phyloP scores from a whole-genome alignment of 2,113 vertebrate species.

The Lepus americanus region DNA sequence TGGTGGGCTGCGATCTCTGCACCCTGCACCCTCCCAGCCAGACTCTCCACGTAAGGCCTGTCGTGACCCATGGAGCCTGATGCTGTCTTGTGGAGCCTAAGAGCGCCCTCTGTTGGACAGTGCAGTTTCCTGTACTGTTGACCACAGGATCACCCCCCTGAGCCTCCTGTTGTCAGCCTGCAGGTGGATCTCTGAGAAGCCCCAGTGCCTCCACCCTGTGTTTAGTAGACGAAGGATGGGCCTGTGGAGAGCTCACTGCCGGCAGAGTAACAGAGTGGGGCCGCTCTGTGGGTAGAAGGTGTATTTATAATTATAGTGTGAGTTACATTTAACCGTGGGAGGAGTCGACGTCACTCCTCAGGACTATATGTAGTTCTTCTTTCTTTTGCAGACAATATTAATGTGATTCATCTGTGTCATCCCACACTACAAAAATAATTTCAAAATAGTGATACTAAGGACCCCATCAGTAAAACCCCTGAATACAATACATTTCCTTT shows the following conservation, averaged over 20 bases:
- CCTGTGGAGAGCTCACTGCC: neutral
- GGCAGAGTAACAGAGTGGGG: neutral
- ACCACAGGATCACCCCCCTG: no score
- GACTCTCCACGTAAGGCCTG: accelerated
- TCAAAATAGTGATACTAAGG: neutral
- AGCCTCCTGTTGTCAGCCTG: neutral
- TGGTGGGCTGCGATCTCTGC: accelerated
- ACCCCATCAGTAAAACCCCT: neutral
- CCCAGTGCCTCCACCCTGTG: neutral
- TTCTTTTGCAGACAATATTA: neutral
- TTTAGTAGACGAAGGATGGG: neutral
- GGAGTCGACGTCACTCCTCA: neutral
- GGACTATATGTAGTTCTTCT: neutral
- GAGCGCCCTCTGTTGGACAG: no score
- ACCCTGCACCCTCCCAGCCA: no score
- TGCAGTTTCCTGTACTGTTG: neutral
- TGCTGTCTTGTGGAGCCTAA: neutral
- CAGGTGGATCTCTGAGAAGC: neutral
- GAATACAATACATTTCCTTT: neutral
- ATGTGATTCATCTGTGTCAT: neutral
- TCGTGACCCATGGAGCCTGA: accelerated
- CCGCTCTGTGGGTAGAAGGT: neutral
- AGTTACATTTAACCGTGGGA: neutral
- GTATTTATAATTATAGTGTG: neutral
- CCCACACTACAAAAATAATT: neutral